Evolutionary conservation across 1,140 invertebrate species (phyloP).

Genomic region (Zaprionus vittiger): DNA sequence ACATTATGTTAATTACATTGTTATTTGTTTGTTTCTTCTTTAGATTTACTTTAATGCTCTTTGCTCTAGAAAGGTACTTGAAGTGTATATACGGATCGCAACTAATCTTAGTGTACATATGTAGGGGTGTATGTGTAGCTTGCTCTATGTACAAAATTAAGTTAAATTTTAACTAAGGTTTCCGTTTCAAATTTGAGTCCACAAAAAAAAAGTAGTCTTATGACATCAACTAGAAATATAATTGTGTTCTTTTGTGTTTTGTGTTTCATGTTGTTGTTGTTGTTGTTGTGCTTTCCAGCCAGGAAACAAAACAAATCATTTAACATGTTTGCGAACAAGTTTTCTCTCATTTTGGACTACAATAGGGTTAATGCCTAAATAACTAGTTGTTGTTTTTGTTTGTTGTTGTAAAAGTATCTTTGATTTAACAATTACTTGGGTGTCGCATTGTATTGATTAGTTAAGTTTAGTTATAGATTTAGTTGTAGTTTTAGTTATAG

Average conservation of each 20-base stretch:
- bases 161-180: slow-evolving; percentile 54
- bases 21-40: slow-evolving; percentile 18
- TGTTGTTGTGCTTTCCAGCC: slow-evolving; percentile 26
- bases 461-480: slow-evolving; percentile 17
- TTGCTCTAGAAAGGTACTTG: slow-evolving; percentile 77
- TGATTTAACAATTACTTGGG: slow-evolving; percentile 79
- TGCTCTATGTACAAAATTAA: slow-evolving; percentile 45
- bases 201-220: slow-evolving; percentile 13
- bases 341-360: slow-evolving; percentile 22
- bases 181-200: slow-evolving; percentile 21
- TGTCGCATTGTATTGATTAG: slow-evolving; percentile 41
- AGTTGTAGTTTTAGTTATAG: background rate
- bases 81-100: slow-evolving; percentile 68
- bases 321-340: slow-evolving; percentile 35
- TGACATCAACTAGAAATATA: background rate
- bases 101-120: slow-evolving; percentile 27
- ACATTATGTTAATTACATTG: slow-evolving; percentile 21
- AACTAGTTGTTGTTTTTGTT: slow-evolving; percentile 34
- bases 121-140: slow-evolving; percentile 18
- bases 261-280: background rate
- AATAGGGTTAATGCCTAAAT: slow-evolving; percentile 24
- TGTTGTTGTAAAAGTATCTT: slow-evolving; percentile 65
- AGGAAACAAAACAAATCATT: slow-evolving; percentile 37
- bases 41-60: slow-evolving; percentile 39
- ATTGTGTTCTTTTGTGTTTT: slow-evolving; percentile 11